Evolutionary conservation across 2,888 invertebrate species (phyloP).

Genomic region (Stegophylla sp.): DNA sequence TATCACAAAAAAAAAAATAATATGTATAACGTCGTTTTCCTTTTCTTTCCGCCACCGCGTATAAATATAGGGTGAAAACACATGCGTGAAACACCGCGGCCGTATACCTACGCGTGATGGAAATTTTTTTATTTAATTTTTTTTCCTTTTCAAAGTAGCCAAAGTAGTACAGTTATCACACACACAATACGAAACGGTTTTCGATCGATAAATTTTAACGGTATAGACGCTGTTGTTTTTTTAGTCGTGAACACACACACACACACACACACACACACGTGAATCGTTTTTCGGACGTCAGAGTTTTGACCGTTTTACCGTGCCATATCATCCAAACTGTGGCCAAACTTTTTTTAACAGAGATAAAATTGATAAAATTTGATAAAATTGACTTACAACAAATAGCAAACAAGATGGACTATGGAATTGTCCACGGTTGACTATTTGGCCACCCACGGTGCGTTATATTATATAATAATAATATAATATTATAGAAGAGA

Average conservation of each 20-base stretch:
- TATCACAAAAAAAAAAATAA: no score
- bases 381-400: no score
- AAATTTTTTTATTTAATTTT: neutral
- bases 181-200: neutral
- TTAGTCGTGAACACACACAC: neutral
- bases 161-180: neutral
- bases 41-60: neutral
- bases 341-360: no score
- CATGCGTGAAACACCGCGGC: neutral
- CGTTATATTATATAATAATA: no score
- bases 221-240: neutral
- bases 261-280: neutral
- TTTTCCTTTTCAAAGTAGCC: no score
- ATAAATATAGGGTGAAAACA: neutral
- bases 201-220: neutral
- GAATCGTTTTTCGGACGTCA: neutral
- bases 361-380: no score
- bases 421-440: no score
- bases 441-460: no score
- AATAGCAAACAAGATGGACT: no score
- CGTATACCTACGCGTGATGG: no score
- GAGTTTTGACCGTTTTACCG: constrained; percentile 7
- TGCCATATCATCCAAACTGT: no score
- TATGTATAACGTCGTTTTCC: neutral
- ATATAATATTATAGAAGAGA: no score